A percentile compares a stretch with the other conserved stretches of the same genome.
Conservation (phyloP, 2,888 invertebrate genomes). For the Smittia sp. region DNA sequence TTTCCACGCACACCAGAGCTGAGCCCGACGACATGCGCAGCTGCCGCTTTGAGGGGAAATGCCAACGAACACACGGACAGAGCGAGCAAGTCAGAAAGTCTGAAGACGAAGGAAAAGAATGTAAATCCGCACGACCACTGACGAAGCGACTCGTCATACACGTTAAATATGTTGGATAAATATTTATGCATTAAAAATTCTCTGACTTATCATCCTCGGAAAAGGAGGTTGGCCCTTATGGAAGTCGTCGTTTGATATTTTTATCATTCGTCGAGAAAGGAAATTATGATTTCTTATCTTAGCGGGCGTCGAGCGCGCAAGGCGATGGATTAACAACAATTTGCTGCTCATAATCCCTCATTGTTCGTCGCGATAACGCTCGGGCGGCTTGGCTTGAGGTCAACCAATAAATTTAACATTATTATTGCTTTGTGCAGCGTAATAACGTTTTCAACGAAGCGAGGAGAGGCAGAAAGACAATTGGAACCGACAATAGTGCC, state of each 20-base stretch:
- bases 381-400: slow-evolving; percentile 10
- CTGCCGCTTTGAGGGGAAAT: background rate
- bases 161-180: slow-evolving; percentile 35
- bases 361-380: slow-evolving; percentile 27
- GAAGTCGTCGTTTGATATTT: slow-evolving; percentile 2
- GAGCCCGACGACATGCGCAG: background rate
- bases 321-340: slow-evolving; percentile 33
- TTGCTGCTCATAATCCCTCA: slow-evolving; percentile 26
- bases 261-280: slow-evolving; percentile 6
- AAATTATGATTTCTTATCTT: slow-evolving; percentile 8
- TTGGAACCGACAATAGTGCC: slow-evolving; percentile 22
- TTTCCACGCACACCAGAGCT: background rate
- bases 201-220: slow-evolving; percentile 33
- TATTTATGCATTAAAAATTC: slow-evolving; percentile 38
- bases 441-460: slow-evolving; percentile 36
- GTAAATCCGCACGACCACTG: slow-evolving; percentile 27
- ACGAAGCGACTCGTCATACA: slow-evolving; percentile 18
- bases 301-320: too few species aligned
- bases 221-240: slow-evolving; percentile 38
- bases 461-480: slow-evolving; percentile 18
- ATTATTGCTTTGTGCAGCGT: slow-evolving; percentile 20
- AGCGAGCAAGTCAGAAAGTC: background rate
- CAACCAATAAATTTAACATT: slow-evolving; percentile 35
- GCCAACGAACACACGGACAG: background rate
- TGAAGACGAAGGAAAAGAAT: slow-evolving; percentile 1